Conservation (phyloP, 2,888 invertebrate species). For the Melanargia galathea region DNA sequence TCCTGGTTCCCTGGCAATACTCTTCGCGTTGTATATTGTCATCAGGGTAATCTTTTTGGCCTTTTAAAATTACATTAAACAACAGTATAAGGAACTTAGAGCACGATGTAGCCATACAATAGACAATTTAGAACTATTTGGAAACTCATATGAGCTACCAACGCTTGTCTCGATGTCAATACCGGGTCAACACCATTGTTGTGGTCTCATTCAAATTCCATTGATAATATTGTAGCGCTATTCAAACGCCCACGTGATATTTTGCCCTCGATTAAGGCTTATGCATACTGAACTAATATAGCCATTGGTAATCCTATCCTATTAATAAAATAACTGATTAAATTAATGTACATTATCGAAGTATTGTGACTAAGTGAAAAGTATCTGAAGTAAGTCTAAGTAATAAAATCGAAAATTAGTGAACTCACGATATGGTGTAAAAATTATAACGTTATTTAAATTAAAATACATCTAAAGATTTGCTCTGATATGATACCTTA, state of each 20-base stretch:
- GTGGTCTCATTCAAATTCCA: slow-evolving; percentile 44
- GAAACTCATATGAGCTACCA: slow-evolving; percentile 34
- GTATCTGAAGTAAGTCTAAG: neutral
- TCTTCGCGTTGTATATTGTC: no score
- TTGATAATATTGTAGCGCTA: slow-evolving; percentile 46
- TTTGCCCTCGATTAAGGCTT: slow-evolving; percentile 26
- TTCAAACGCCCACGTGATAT: slow-evolving; percentile 45
- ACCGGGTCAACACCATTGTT: slow-evolving; percentile 37
- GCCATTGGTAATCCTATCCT: neutral
- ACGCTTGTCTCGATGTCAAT: slow-evolving; percentile 34
- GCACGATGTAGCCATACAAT: slow-evolving; percentile 14
- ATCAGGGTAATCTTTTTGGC: no score
- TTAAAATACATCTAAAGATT: no score
- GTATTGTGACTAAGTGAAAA: neutral
- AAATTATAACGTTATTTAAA: no score
- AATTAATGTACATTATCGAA: neutral
- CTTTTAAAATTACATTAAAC: neutral
- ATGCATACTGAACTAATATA: slow-evolving; percentile 14
- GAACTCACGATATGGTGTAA: no score
- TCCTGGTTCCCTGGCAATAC: no score
- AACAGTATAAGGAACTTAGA: neutral
- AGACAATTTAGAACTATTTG: slow-evolving; percentile 31
- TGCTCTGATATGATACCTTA: no score
- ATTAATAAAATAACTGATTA: neutral
- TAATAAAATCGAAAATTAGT: no score